A percentile compares a stretch with the other conserved stretches of the same genome.
Conservation (phyloP, 2,797 vertebrate species). For the Sebastes oblongus region DNA sequence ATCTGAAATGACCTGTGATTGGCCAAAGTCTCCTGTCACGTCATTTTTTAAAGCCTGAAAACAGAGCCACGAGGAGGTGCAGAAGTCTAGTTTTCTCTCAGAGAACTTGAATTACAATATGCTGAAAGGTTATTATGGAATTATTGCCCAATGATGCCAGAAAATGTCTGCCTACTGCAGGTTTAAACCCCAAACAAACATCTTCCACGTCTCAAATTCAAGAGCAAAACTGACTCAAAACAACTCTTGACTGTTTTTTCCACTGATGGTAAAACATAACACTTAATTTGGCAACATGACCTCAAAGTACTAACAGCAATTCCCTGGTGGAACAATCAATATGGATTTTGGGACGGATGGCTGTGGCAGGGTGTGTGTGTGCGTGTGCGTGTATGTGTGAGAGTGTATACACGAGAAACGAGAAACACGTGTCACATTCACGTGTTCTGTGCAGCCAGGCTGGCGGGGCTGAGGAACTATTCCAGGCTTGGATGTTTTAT, state of each 20-base stretch:
- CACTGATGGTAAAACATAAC: conserved; percentile 4
- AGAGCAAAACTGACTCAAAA: neutral
- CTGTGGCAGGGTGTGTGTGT: conserved; percentile 8
- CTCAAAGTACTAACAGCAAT: conserved; percentile 12
- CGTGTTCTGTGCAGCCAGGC: conserved; percentile 54
- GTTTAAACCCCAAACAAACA: neutral
- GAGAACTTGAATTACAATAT: too few species aligned
- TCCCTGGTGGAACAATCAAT: conserved; percentile 60
- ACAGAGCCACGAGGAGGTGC: too few species aligned
- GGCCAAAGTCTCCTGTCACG: too few species aligned
- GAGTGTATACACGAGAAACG: conserved; percentile 22
- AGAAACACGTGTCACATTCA: conserved; percentile 67
- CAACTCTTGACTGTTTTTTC: neutral
- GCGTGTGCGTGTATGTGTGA: neutral
- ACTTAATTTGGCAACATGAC: conserved; percentile 10
- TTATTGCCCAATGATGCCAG: too few species aligned
- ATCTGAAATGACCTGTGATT: too few species aligned
- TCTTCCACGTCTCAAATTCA: neutral
- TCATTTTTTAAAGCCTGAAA: too few species aligned
- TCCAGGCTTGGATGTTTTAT: conserved; percentile 69
- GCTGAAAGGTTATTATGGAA: too few species aligned
- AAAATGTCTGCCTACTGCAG: too few species aligned
- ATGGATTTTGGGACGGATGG: conserved; percentile 42
- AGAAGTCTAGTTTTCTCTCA: too few species aligned
- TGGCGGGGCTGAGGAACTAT: conserved; percentile 63